phyloP scores from a whole-genome alignment of 2,113 vertebrate genomes.

The Cheirogaleus medius region DNA sequence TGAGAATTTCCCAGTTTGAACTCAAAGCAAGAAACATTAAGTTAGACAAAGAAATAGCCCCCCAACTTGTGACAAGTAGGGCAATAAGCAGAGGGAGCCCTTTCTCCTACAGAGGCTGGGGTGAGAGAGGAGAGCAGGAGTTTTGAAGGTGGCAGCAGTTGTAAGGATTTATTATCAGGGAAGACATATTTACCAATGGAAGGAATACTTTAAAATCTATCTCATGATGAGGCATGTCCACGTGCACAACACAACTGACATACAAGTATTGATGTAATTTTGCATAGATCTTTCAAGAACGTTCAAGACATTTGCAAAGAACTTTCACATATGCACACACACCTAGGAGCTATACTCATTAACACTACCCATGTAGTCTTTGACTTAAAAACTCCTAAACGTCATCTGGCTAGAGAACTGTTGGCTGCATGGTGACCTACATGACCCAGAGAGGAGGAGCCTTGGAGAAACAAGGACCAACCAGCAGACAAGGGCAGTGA shows the following conservation, averaged over 20 bases:
- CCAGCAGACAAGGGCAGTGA: neutral
- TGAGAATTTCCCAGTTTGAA: neutral
- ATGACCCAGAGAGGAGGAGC: neutral
- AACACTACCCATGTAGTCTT: neutral
- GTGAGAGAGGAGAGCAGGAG: neutral
- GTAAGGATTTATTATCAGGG: neutral
- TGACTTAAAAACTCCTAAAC: neutral
- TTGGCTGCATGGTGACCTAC: neutral
- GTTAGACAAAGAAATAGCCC: neutral
- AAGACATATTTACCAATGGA: neutral
- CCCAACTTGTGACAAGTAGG: fast-evolving
- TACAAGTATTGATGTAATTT: neutral
- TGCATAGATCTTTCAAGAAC: neutral
- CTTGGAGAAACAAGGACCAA: neutral
- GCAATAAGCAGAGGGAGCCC: neutral
- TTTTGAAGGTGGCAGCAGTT: neutral
- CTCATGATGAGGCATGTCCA: neutral
- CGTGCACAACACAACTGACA: neutral
- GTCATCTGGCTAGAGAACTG: neutral
- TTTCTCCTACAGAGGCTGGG: neutral
- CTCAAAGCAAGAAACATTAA: neutral
- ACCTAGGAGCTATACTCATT: neutral
- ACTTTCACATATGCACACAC: neutral
- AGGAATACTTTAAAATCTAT: neutral
- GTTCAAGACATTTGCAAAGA: neutral